Percentiles rank a stretch among this genome's conserved stretches.
phyloP scores from a whole-genome alignment of 2,797 vertebrate species.

The Apodemus agrarius region DNA sequence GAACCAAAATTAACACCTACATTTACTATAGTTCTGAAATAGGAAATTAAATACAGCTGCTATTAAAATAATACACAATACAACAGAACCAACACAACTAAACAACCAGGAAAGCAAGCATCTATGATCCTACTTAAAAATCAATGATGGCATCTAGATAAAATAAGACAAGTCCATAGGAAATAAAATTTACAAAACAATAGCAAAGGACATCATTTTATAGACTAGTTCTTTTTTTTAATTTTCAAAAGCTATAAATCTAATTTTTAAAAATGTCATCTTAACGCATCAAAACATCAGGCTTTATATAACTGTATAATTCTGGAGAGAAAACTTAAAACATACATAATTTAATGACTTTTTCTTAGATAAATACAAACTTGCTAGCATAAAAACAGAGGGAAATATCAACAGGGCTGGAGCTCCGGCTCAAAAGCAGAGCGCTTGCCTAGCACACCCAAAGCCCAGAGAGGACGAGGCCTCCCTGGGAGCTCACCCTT shows the following conservation, averaged over 20 bases:
- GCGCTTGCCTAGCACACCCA: not conserved
- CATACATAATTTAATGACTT: conserved; percentile 44
- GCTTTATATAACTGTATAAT: conserved; percentile 26
- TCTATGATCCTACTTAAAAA: conserved; percentile 52
- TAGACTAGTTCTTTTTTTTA: not conserved
- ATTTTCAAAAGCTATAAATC: conserved; percentile 52
- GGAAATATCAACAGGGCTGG: not conserved
- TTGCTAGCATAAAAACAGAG: conserved; percentile 23
- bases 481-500: no score
- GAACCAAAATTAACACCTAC: not conserved
- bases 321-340: conserved; percentile 46
- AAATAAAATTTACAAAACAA: not conserved
- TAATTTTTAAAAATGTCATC: not conserved
- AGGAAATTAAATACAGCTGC: conserved; percentile 33
- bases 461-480: no score
- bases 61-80: conserved; percentile 58
- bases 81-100: not conserved
- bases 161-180: not conserved
- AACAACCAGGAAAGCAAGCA: conserved; percentile 11
- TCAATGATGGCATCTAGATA: conserved; percentile 42
- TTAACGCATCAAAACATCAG: conserved; percentile 1
- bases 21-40: conserved; percentile 22
- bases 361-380: not conserved
- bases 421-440: not conserved
- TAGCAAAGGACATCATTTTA: conserved; percentile 5